These are phyloP conservation scores for Meliscaeva auricollis DNA, from an alignment of 2,888 invertebrate species.

Conservation along the genomic window DNA sequence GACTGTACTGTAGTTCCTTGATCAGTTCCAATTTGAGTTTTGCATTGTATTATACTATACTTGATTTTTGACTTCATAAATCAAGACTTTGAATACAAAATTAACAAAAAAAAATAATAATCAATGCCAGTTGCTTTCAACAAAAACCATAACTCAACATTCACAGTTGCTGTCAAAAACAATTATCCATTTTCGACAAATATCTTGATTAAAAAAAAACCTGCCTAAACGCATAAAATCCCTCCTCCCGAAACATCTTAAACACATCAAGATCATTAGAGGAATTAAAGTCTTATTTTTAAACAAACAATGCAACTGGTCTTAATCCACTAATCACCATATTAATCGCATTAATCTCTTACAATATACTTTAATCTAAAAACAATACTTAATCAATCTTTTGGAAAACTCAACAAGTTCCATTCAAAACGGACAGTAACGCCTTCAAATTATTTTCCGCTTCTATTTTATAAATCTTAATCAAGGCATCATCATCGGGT, in stretches of 20 bases:
- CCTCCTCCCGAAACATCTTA: not conserved
- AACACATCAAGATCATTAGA: constrained; percentile 45
- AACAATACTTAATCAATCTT: constrained; percentile 56
- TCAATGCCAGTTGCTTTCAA: constrained; percentile 9
- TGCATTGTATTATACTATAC: too few relatives aligned
- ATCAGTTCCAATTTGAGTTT: too few relatives aligned
- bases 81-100: not conserved
- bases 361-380: constrained; percentile 27
- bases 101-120: constrained; percentile 15
- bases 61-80: not conserved
- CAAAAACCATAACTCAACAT: constrained; percentile 19
- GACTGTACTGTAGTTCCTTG: too few relatives aligned
- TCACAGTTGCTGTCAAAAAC: constrained; percentile 26
- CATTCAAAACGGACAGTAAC: constrained; percentile 39
- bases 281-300: constrained; percentile 18
- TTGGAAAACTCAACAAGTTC: constrained; percentile 42
- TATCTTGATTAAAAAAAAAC: not conserved
- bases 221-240: not conserved
- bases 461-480: constrained; percentile 27
- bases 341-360: constrained; percentile 36
- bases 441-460: constrained; percentile 43
- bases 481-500: constrained; percentile 51
- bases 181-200: constrained; percentile 31
- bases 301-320: constrained; percentile 52
- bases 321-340: constrained; percentile 42